Base-by-base conservation (phyloP, 2,113 vertebrate species). In the Centrocercus urophasianus region DNA sequence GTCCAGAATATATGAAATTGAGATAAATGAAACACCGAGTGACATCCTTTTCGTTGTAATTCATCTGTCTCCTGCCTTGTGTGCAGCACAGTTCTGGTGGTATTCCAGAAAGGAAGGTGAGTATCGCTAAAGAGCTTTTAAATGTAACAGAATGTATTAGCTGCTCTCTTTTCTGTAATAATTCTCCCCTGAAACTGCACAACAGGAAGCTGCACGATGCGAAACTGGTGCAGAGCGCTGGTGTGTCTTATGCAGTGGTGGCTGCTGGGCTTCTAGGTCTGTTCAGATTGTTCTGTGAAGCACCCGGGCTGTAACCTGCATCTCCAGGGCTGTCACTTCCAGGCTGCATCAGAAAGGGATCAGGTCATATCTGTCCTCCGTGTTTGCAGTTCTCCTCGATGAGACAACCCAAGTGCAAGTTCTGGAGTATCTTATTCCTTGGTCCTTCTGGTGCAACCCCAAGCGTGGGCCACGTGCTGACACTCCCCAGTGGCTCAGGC, bases 161-260 rank as follows among this genome's bases (percentile, higher is more conserved):
- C 10, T 52, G 20, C 7, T 52, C n/a, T 79, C 28, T 15, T 63
- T 73, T 38, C 54, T 45, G 16, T 38, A 50, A 24, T 40, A 13
- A 27, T 67, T 57, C 61, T 21, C 32, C 21, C 13, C 20, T 70
- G 24, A 20, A 36, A 28, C 6, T 11, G 24, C 14, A 34, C 25
- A 8, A 6, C 52, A 17, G 7, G 11, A 38, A 45, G 30, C 54
- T 77, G 11, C 27, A 2, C 0, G 1, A 3, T 15, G 40, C 36
- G 30, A 40, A 56, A 10, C 2, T 8, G 60, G 57, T 38, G 47
- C 1, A 1, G 2, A 28, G 3, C 0, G 1, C 36, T 3, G 11
- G 8, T 21, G 2, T 2, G 34, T 27, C 20, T 32, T 8, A 11
- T 1, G 5, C 15, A 54, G 50, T 0, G 3, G 3, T 66, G 52